A percentile compares a stretch with the other conserved stretches of the same genome.
These are phyloP conservation scores for Acrossocheilus fasciatus DNA, from an alignment of 2,797 vertebrate genomes.

Conservation along the genomic window DNA sequence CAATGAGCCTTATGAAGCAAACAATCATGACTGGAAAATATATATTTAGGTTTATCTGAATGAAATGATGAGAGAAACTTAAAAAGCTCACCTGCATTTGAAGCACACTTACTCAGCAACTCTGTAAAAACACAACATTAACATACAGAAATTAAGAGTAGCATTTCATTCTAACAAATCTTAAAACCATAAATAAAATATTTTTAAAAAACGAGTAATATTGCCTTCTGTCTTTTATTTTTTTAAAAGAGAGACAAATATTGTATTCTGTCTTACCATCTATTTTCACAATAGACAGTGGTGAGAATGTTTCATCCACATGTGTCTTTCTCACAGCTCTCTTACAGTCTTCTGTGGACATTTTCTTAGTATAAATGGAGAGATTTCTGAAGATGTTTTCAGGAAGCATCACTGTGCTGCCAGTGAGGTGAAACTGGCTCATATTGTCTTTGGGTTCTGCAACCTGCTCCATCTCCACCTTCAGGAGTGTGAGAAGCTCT, in stretches of 20 bases:
- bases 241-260: background rate
- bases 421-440: background rate
- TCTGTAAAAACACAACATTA: conserved; percentile 25
- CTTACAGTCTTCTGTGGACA: conserved; percentile 46
- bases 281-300: conserved; percentile 58
- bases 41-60: background rate
- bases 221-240: background rate
- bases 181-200: background rate
- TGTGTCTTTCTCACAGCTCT: background rate
- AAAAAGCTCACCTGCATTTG: conserved; percentile 34
- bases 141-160: background rate
- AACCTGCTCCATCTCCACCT: conserved; percentile 60
- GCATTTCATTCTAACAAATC: background rate
- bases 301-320: conserved; percentile 68
- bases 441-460: background rate
- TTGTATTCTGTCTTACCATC: conserved; percentile 62
- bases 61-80: background rate
- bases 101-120: conserved; percentile 12
- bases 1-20: background rate
- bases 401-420: background rate
- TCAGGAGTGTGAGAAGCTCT: conserved; percentile 72
- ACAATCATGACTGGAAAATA: background rate
- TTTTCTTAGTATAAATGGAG: conserved; percentile 62
- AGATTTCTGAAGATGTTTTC: background rate
- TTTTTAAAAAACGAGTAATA: background rate